These are phyloP conservation scores for Phylloscopus collybita DNA, from an alignment of 2,797 vertebrate species.

Conservation along the genomic window DNA sequence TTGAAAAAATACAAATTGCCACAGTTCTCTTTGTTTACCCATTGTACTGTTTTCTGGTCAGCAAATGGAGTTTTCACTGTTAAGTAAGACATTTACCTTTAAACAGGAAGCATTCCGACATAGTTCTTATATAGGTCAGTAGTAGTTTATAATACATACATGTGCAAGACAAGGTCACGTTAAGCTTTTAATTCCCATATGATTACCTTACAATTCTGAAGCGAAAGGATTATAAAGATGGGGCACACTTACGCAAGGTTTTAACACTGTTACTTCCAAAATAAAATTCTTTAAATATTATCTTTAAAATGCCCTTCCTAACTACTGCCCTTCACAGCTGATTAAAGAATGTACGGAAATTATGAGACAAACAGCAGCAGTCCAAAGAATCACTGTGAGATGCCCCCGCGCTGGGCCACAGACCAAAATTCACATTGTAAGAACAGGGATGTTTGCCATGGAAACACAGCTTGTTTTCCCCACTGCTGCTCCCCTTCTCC, in stretches of 20 bases:
- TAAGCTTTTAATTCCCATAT: slow-evolving; percentile 43
- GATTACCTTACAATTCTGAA: slow-evolving; percentile 8
- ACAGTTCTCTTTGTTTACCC: not conserved
- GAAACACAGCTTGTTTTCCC: not conserved
- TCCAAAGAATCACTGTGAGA: not conserved
- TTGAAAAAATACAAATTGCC: not conserved
- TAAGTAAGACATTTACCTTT: not conserved
- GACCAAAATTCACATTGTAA: not conserved
- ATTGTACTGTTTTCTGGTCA: not conserved
- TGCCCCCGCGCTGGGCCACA: not conserved
- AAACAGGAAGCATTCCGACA: not conserved
- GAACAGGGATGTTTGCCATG: not conserved
- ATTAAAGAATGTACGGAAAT: not conserved
- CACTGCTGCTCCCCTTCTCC: not conserved
- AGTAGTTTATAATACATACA: slow-evolving; percentile 30
- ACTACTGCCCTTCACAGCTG: not conserved
- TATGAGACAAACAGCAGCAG: not conserved
- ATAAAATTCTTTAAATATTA: not conserved
- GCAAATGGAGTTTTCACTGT: not conserved
- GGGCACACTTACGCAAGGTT: not conserved
- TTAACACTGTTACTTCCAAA: not conserved
- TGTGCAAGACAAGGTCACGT: slow-evolving; percentile 2
- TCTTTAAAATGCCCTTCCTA: not conserved
- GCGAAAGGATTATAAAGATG: not conserved
- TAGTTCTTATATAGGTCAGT: slow-evolving; percentile 6